These are phyloP conservation scores for Piaya cayana DNA, from an alignment of 2,113 vertebrate species.

Conservation along the genomic window DNA sequence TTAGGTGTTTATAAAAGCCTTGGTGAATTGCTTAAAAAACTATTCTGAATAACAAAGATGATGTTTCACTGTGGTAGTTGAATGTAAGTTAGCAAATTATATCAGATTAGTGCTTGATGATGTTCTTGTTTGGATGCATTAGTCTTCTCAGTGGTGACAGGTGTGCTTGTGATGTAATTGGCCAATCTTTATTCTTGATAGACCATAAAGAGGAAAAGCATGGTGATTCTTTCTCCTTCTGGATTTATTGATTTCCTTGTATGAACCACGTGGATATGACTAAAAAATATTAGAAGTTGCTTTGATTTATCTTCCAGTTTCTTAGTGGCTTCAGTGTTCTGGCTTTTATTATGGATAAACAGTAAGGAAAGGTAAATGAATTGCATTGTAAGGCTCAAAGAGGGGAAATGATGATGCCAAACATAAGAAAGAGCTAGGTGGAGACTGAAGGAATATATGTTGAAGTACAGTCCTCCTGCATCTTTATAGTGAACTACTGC, in stretches of 20 bases:
- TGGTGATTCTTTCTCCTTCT: neutral
- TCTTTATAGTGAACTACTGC: neutral
- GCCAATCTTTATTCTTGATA: neutral
- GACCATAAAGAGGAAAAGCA: neutral
- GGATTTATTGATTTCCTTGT: neutral
- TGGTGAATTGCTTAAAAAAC: neutral
- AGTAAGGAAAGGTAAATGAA: neutral
- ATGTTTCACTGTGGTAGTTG: neutral
- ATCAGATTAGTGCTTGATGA: neutral
- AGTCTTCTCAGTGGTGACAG: neutral
- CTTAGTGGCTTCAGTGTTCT: neutral
- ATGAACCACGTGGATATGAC: neutral
- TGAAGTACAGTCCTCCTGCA: neutral
- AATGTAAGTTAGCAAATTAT: neutral
- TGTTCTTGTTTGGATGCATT: neutral
- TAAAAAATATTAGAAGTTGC: neutral
- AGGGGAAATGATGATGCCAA: neutral
- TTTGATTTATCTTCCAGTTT: neutral
- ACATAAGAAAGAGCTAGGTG: neutral
- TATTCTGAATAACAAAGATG: neutral
- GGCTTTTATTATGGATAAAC: neutral
- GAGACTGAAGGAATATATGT: neutral
- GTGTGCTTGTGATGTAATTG: neutral
- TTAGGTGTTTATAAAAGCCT: neutral
- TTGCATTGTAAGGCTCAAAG: neutral